phyloP scores from a whole-genome alignment of 2,797 vertebrate genomes.

The Pygocentrus nattereri region DNA sequence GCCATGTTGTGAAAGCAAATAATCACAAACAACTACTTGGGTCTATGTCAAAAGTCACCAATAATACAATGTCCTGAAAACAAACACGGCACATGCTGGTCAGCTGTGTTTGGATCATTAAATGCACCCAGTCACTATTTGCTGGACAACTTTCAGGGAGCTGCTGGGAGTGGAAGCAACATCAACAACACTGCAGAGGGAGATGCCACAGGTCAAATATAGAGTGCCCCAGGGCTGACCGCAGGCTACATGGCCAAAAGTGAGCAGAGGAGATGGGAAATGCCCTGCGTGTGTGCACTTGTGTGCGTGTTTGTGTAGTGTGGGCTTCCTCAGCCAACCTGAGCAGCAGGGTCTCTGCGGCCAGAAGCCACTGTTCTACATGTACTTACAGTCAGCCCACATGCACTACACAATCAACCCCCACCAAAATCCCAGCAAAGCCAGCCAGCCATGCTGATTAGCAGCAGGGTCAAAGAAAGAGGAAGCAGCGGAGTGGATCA shows the following conservation, averaged over 20 bases:
- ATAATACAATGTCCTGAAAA: neutral
- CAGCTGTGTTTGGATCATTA: constrained; percentile 8
- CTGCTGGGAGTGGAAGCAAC: neutral
- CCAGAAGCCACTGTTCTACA: constrained; percentile 31
- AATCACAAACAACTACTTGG: neutral
- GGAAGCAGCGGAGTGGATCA: constrained; percentile 33
- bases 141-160: neutral
- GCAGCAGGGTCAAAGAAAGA: constrained; percentile 48
- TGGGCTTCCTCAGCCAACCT: constrained; percentile 38
- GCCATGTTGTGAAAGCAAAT: constrained; percentile 26
- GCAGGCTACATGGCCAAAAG: neutral
- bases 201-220: neutral
- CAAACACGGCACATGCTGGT: neutral
- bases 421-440: constrained; percentile 51
- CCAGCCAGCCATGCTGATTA: constrained; percentile 36
- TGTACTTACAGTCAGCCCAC: constrained; percentile 38
- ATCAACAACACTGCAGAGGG: neutral
- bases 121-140: neutral
- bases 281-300: neutral
- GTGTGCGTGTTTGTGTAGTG: constrained; percentile 1
- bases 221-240: neutral
- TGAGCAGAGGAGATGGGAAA: neutral
- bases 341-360: constrained; percentile 54
- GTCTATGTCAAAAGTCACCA: constrained; percentile 3
- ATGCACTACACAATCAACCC: constrained; percentile 9